Evolutionary conservation across 2,113 vertebrate species (phyloP).

Genomic region (Bos javanicus): DNA sequence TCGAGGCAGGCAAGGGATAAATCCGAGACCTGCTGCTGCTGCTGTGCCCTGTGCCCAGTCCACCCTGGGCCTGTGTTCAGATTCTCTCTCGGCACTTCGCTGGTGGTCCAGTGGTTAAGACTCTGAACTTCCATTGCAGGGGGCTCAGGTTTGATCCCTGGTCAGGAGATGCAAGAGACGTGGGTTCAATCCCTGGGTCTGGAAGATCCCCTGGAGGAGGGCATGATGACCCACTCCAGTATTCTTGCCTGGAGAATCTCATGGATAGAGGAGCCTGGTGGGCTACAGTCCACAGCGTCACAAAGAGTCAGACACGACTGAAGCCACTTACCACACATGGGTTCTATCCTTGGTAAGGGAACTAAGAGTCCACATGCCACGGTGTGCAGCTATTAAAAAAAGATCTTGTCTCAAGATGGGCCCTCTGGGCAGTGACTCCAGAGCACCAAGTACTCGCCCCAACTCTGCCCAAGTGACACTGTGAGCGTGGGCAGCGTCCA

Average conservation of each 20-base stretch:
- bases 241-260: background rate
- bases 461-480: background rate
- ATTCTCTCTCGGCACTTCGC: background rate
- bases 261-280: background rate
- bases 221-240: background rate
- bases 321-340: background rate
- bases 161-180: background rate
- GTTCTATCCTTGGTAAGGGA: background rate
- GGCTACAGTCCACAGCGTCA: background rate
- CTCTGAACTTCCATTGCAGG: background rate
- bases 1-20: background rate
- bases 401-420: background rate
- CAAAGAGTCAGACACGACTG: background rate
- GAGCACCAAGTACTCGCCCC: background rate
- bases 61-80: background rate
- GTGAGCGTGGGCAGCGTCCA: no score
- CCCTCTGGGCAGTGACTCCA: background rate
- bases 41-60: background rate
- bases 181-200: background rate
- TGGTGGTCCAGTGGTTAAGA: background rate
- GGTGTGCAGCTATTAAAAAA: background rate
- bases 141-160: background rate
- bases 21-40: rapidly evolving
- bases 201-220: background rate
- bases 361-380: background rate